Evolutionary conservation across 2,113 vertebrate genomes (phyloP).

Genomic region (Apteryx owenii): DNA sequence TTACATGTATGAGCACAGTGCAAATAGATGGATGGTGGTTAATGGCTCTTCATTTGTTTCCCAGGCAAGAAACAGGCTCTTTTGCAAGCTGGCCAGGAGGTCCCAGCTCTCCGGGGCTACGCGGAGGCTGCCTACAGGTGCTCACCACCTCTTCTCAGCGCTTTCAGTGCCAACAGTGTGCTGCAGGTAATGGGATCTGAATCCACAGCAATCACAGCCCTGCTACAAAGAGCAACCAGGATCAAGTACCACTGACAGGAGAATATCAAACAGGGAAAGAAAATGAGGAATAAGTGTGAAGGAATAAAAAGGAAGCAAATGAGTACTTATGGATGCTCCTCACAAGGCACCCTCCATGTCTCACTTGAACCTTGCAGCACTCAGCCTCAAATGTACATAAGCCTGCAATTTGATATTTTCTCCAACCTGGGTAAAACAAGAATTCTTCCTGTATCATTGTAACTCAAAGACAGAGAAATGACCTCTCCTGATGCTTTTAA

Average conservation of each 20-base stretch:
- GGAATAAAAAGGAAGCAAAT: neutral
- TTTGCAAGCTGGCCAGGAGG: neutral
- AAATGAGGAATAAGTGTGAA: fast-evolving
- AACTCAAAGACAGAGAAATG: neutral
- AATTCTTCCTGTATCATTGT: neutral
- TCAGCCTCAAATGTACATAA: neutral
- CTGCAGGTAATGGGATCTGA: neutral
- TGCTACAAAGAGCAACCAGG: neutral
- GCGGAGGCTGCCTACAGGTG: fast-evolving
- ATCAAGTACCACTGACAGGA: neutral
- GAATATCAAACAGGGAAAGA: neutral
- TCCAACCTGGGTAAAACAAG: neutral
- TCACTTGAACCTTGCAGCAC: neutral
- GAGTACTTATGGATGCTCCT: neutral
- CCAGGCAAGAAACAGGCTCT: neutral
- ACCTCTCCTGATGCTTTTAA: neutral
- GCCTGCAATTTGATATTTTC: neutral
- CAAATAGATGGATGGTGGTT: neutral
- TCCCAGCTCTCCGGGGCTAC: neutral
- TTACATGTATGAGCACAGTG: neutral
- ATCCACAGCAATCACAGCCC: neutral
- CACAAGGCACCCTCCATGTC: neutral
- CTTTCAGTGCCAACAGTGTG: neutral
- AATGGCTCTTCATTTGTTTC: neutral
- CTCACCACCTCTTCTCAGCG: neutral